Conservation (phyloP, 2,888 invertebrate species). For the Suillia variegata region DNA sequence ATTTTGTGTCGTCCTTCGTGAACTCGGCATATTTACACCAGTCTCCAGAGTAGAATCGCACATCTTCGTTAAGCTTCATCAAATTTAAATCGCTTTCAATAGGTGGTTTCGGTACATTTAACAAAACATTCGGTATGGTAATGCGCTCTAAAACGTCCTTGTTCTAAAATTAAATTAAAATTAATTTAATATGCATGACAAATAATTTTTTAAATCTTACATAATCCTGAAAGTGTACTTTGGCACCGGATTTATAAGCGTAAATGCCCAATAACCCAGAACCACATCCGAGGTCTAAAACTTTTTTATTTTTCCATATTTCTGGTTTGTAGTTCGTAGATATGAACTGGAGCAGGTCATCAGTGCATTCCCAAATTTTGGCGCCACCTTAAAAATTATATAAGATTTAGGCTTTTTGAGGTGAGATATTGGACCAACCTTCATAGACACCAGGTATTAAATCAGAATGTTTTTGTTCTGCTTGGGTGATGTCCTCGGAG, state of each 20-base stretch:
- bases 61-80: conserved; percentile 21
- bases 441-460: conserved; percentile 78
- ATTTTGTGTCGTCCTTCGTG: conserved; percentile 64
- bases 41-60: conserved; percentile 73
- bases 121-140: conserved; percentile 81
- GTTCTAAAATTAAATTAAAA: conserved; percentile 73
- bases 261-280: conserved; percentile 86
- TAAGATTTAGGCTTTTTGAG: neutral
- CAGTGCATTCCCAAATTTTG: conserved; percentile 95
- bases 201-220: conserved; percentile 65
- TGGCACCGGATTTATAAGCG: conserved; percentile 70
- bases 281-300: conserved; percentile 93
- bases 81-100: conserved; percentile 13
- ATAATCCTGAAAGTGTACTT: conserved; percentile 91
- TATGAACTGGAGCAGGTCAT: conserved; percentile 77
- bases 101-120: conserved; percentile 64
- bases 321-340: conserved; percentile 57
- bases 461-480: conserved; percentile 74
- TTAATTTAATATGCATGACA: no score
- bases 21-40: conserved; percentile 70
- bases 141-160: conserved; percentile 77
- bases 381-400: conserved; percentile 75
- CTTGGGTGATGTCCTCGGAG: conserved; percentile 59
- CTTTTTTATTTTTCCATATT: conserved; percentile 62
- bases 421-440: no score